These are phyloP conservation scores for Limnephilus marmoratus DNA, from an alignment of 2,888 invertebrate genomes.

Conservation along the genomic window DNA sequence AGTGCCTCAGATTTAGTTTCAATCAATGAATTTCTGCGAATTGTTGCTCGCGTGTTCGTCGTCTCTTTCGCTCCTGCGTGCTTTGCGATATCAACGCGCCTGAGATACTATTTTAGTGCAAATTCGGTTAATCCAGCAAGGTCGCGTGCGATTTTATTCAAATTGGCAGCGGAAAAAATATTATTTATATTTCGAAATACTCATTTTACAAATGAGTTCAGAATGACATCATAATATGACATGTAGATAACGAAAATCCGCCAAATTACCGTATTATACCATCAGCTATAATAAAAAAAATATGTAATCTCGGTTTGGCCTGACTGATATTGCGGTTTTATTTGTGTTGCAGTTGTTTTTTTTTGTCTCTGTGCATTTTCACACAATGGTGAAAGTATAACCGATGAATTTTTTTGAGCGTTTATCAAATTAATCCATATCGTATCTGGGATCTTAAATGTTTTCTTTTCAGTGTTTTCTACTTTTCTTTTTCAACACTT, in stretches of 20 bases:
- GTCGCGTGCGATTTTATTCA: slow-evolving; percentile 3
- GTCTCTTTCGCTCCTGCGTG: not conserved
- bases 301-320: not conserved
- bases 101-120: not conserved
- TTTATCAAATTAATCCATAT: not conserved
- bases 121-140: slow-evolving; percentile 13
- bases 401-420: not conserved
- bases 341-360: not conserved
- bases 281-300: not conserved
- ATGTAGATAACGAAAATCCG: not conserved
- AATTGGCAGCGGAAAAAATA: not conserved
- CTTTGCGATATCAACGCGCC: not conserved
- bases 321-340: not conserved
- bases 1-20: not conserved
- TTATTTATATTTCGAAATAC: not conserved
- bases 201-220: not conserved
- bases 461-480: not conserved
- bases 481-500: not conserved
- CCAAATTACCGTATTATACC: not conserved
- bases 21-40: not conserved
- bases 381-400: not conserved
- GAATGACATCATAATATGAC: not conserved
- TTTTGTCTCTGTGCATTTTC: not conserved
- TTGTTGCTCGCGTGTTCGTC: not conserved
- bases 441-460: not conserved